Conservation (phyloP, 2,797 vertebrate genomes). For the Melanotaenia nigrans region DNA sequence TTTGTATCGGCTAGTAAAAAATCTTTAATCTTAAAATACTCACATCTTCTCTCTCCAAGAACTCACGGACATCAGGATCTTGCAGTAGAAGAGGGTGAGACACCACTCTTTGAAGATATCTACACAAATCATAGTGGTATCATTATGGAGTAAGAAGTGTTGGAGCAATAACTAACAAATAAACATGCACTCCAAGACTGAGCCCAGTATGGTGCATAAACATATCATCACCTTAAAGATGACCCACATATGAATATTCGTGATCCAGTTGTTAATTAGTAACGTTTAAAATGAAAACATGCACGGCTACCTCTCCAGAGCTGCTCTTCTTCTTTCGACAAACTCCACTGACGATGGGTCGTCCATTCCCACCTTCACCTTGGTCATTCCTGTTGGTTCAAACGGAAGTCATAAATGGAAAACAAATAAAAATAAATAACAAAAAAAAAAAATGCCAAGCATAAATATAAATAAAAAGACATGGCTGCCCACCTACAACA, state of each 20-base stretch:
- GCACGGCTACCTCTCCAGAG: constrained; percentile 77
- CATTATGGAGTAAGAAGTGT: background rate
- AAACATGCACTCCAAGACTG: background rate
- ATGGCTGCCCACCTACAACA: constrained; percentile 86
- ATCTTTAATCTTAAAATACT: constrained; percentile 4
- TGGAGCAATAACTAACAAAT: background rate
- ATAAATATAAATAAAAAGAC: background rate
- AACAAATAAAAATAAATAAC: background rate
- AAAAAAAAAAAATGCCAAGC: background rate
- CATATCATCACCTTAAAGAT: background rate
- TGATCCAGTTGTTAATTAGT: background rate
- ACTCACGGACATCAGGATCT: constrained; percentile 94
- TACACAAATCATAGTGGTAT: constrained; percentile 49
- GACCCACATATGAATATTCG: background rate
- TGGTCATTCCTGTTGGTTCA: constrained; percentile 91
- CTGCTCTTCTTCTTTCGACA: constrained; percentile 91
- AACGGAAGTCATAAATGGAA: constrained; percentile 12
- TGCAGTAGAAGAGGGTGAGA: constrained; percentile 91
- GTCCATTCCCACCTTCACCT: constrained; percentile 98
- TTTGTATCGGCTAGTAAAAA: background rate
- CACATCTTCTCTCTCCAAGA: constrained; percentile 96
- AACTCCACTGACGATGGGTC: constrained; percentile 96
- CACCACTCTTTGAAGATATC: constrained; percentile 93
- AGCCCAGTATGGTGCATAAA: background rate
- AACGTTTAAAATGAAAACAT: background rate